Evolutionary conservation across 2,888 invertebrate species (phyloP).

Genomic region (Eutolmus rufibarbis): DNA sequence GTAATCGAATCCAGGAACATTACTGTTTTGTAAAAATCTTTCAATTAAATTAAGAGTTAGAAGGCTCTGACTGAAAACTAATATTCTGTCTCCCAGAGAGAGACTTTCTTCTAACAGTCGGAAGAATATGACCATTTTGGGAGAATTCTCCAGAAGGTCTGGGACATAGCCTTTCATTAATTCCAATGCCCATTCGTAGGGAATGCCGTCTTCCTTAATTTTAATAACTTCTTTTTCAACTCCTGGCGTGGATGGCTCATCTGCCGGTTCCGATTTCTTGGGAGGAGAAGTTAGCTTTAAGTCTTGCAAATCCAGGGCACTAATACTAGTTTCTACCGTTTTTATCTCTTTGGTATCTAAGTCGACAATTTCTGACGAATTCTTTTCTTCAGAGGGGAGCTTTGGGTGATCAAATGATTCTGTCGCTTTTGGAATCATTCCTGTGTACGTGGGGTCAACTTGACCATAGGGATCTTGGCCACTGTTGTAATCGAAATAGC

Average conservation of each 20-base stretch:
- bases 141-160: slow-evolving; percentile 90
- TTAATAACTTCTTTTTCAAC: slow-evolving; percentile 67
- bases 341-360: slow-evolving; percentile 63
- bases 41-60: slow-evolving; percentile 95
- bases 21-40: slow-evolving; percentile 82
- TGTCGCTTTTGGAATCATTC: slow-evolving; percentile 41
- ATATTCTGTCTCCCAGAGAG: slow-evolving; percentile 83
- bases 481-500: slow-evolving; percentile 4
- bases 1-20: slow-evolving; percentile 73
- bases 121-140: slow-evolving; percentile 94
- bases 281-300: background rate
- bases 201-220: slow-evolving; percentile 79
- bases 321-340: slow-evolving; percentile 57
- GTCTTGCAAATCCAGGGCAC: slow-evolving; percentile 34
- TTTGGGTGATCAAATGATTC: slow-evolving; percentile 41
- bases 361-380: slow-evolving; percentile 60
- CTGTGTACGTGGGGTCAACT: slow-evolving; percentile 38
- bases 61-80: slow-evolving; percentile 95
- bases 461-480: slow-evolving; percentile 12
- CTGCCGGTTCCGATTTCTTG: slow-evolving; percentile 8
- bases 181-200: slow-evolving; percentile 88
- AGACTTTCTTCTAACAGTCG: slow-evolving; percentile 90
- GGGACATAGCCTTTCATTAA: slow-evolving; percentile 84
- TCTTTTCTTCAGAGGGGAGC: slow-evolving; percentile 51
- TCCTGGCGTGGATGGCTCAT: slow-evolving; percentile 61